Conservation (phyloP, 2,797 vertebrate species). For the Melanotaenia parkinsoni region DNA sequence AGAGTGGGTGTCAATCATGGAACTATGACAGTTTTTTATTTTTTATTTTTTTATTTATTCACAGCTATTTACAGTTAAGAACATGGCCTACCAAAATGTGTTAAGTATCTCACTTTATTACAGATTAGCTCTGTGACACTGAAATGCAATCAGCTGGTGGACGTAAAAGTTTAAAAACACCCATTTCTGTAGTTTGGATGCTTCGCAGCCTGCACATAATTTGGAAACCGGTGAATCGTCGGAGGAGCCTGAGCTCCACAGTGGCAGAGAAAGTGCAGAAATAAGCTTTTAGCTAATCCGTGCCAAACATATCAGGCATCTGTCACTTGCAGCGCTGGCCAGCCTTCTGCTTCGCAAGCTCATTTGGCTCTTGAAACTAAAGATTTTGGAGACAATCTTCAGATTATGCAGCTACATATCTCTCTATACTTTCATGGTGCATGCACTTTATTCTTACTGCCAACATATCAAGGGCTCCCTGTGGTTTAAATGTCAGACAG, state of each 20-base stretch:
- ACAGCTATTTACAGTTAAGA: background rate
- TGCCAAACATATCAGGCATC: constrained; percentile 82
- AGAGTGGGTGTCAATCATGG: background rate
- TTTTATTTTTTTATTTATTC: background rate
- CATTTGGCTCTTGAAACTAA: constrained; percentile 66
- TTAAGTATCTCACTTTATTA: constrained; percentile 3
- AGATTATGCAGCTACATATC: constrained; percentile 61
- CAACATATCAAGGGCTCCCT: constrained; percentile 60
- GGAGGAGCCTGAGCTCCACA: constrained; percentile 63
- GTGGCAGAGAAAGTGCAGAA: constrained; percentile 74
- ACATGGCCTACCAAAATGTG: background rate
- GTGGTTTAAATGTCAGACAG: constrained; percentile 76
- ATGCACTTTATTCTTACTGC: constrained; percentile 44
- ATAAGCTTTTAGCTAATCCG: constrained; percentile 79
- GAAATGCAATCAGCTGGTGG: constrained; percentile 22
- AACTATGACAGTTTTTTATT: background rate
- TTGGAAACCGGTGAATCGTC: constrained; percentile 68
- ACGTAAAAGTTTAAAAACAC: constrained; percentile 47
- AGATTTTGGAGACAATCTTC: constrained; percentile 72
- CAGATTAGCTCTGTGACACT: constrained; percentile 42
- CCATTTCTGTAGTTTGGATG: constrained; percentile 48
- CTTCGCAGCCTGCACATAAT: constrained; percentile 61
- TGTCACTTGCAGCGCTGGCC: constrained; percentile 75
- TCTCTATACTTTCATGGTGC: constrained; percentile 46
- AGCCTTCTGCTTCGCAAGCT: constrained; percentile 67